Conservation (phyloP, 2,113 vertebrate species). For the Clarias gariepinus region DNA sequence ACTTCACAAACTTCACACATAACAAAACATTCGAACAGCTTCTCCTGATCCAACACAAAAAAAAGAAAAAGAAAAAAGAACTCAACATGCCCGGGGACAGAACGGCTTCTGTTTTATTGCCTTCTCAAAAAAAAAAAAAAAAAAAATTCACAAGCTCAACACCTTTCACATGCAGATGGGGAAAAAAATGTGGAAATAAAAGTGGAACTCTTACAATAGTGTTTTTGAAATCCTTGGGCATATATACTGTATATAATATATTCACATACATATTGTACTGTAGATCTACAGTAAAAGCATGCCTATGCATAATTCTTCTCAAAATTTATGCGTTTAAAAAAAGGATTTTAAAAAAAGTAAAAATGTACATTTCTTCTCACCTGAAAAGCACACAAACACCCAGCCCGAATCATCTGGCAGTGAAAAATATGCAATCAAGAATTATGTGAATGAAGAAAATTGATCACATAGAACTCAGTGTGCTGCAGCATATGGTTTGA, state of each 20-base stretch:
- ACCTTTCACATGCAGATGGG: neutral
- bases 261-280: neutral
- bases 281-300: neutral
- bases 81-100: neutral
- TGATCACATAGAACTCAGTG: neutral
- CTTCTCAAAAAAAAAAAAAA: neutral
- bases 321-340: neutral
- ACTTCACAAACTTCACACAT: neutral
- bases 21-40: neutral
- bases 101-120: neutral
- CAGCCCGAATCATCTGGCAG: neutral
- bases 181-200: neutral
- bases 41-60: neutral
- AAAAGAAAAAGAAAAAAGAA: neutral
- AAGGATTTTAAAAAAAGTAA: neutral
- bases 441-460: neutral
- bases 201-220: neutral
- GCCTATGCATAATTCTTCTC: neutral
- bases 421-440: conserved; percentile 3
- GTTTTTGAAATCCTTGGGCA: neutral
- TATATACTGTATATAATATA: too few relatives aligned
- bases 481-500: neutral
- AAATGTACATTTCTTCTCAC: neutral
- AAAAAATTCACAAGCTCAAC: neutral
- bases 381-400: neutral